Evolutionary conservation across 2,113 vertebrate genomes (phyloP).

Genomic region (Varanus komodoensis): DNA sequence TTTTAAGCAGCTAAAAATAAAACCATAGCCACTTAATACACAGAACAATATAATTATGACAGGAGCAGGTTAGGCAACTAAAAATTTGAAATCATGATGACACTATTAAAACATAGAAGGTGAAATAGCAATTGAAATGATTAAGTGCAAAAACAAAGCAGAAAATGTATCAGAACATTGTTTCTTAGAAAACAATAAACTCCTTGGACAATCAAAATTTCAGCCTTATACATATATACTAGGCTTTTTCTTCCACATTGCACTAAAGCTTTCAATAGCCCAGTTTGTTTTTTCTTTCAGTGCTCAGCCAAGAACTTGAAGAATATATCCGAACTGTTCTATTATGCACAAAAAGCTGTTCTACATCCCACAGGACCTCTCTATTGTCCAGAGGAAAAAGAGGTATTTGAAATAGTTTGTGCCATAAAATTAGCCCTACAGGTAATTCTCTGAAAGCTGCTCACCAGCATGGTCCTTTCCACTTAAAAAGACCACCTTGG

Average conservation of each 20-base stretch:
- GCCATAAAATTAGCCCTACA: background rate
- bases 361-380: slow-evolving; percentile 97
- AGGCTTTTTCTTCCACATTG: background rate
- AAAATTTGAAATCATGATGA: background rate
- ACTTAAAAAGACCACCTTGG: background rate
- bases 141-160: background rate
- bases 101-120: background rate
- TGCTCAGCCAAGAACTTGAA: slow-evolving; percentile 99
- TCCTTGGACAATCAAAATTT: background rate
- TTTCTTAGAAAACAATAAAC: background rate
- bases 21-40: background rate
- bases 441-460: background rate
- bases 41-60: background rate
- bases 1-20: background rate
- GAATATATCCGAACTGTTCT: slow-evolving; percentile 99
- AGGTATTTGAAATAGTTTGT: slow-evolving; percentile 80
- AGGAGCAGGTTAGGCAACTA: background rate
- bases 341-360: slow-evolving; percentile 99
- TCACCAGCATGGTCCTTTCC: no score
- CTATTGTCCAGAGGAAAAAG: slow-evolving; percentile 98
- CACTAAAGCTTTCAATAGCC: background rate
- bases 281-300: slow-evolving; percentile 72
- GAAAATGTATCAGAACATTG: background rate
- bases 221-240: no score
- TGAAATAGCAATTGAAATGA: background rate